These are phyloP conservation scores for Platyscapa corneri DNA, from an alignment of 1,140 invertebrate genomes.

Conservation along the genomic window DNA sequence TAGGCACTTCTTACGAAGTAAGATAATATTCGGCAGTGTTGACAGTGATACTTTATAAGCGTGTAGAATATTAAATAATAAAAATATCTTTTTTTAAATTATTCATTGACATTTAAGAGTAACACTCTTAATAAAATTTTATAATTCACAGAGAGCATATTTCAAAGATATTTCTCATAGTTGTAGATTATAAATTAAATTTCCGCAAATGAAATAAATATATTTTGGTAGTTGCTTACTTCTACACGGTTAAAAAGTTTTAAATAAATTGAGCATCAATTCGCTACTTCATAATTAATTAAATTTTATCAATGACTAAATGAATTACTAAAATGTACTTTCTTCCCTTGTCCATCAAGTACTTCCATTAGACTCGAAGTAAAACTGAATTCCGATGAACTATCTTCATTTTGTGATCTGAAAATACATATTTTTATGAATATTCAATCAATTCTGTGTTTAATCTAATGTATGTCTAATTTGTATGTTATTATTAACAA, in stretches of 20 bases:
- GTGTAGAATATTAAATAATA: not conserved
- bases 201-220: not conserved
- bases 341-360: slow-evolving; percentile 68
- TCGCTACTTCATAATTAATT: not conserved
- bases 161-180: not conserved
- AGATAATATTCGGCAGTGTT: not conserved
- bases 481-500: too few relatives aligned
- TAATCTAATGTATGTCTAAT: too few relatives aligned
- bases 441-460: not conserved
- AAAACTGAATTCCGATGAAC: slow-evolving; percentile 73
- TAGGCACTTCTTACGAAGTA: not conserved
- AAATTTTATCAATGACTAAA: slow-evolving; percentile 57
- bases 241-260: not conserved
- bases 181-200: not conserved
- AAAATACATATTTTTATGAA: slow-evolving; percentile 38
- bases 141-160: not conserved
- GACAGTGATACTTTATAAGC: not conserved
- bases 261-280: not conserved
- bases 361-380: slow-evolving; percentile 72
- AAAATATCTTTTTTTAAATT: not conserved
- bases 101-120: not conserved
- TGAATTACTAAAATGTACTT: slow-evolving; percentile 68
- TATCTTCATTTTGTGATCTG: slow-evolving; percentile 67
- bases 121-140: not conserved
- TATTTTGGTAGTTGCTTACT: not conserved